Conservation (phyloP, 2,797 vertebrate genomes). For the Philypnodon macrostomus region DNA sequence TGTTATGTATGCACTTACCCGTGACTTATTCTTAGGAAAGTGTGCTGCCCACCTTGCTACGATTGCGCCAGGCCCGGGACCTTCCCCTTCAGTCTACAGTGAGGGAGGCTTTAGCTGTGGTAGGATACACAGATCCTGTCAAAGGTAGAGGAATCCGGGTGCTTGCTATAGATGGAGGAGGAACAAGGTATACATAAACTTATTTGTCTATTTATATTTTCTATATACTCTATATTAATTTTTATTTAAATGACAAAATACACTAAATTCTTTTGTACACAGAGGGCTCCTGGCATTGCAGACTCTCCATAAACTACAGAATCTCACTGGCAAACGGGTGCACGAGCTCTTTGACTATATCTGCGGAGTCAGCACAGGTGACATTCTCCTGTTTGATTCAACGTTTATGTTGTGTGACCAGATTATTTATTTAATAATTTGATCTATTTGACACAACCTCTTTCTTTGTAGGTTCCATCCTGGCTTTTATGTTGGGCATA, state of each 20-base stretch:
- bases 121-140: slow-evolving; percentile 90
- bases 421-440: not conserved
- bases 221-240: too few relatives aligned
- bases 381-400: too few relatives aligned
- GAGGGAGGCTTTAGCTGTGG: slow-evolving; percentile 87
- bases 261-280: too few relatives aligned
- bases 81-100: slow-evolving; percentile 87
- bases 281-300: slow-evolving; percentile 93
- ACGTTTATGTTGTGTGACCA: too few relatives aligned
- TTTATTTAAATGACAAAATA: too few relatives aligned
- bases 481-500: slow-evolving; percentile 96
- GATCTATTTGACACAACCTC: not conserved
- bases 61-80: slow-evolving; percentile 85
- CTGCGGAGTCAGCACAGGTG: slow-evolving; percentile 97
- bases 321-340: slow-evolving; percentile 88
- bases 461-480: slow-evolving; percentile 84
- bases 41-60: slow-evolving; percentile 83
- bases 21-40: slow-evolving; percentile 81
- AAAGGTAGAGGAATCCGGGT: slow-evolving; percentile 90
- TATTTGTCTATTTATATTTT: too few relatives aligned
- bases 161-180: slow-evolving; percentile 92
- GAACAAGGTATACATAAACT: slow-evolving; percentile 82
- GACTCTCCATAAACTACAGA: slow-evolving; percentile 87
- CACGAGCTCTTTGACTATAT: slow-evolving; percentile 97
- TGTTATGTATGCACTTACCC: too few relatives aligned